Base-by-base conservation (phyloP, 2,797 vertebrate species). In the Danio aesculapii region DNA sequence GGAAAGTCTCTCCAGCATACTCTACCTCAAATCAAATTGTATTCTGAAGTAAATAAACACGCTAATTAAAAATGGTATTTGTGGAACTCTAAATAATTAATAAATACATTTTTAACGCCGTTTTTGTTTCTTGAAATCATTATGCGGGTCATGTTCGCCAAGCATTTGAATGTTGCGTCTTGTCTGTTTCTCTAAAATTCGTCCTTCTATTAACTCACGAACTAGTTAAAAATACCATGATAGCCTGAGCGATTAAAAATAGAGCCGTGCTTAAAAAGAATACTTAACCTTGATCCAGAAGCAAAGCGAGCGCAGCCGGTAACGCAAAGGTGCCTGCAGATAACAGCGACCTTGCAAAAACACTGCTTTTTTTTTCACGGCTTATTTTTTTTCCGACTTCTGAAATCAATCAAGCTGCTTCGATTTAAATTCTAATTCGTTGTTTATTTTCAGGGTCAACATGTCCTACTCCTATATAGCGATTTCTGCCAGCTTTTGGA, bases 231-330 rank as follows among this genome's bases (percentile, higher is more conserved):
- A 77, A 70, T 55, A 77, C 44, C 44, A 8, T 4, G 9, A 41
- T 50, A 58, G 59, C 52, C 68, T 44, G 52, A 13, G 46, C 61
- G 21, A 75, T 79, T 75, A 68, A 75, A 47, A 79, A 75, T 68
- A 74, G 73, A 53, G 52, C 55, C 19, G 16, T 12, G 8, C 53
- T 52, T 69, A 66, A 79, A n/a, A 74, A 75, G 41, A 83, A 83
- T 64, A 61, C 69, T 46, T 83, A 74, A 75, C 82, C 81, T 83
- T 83, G 81, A 73, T 79, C 62, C 47, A 59, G 57, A 39, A 50
- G 70, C 44, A 55, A 64, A 63, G 64, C 47, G 17, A 19, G 57
- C 49, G 63, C 57, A 44, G 53, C 16, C 61, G 21, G 43, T 49
- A 70, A 53, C 16, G 66, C 55, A 21, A 53, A 81, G 55, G 47